Percentiles rank a stretch among this genome's conserved stretches.
These are phyloP conservation scores for Caretta caretta DNA, from an alignment of 2,113 vertebrate genomes.

Conservation along the genomic window DNA sequence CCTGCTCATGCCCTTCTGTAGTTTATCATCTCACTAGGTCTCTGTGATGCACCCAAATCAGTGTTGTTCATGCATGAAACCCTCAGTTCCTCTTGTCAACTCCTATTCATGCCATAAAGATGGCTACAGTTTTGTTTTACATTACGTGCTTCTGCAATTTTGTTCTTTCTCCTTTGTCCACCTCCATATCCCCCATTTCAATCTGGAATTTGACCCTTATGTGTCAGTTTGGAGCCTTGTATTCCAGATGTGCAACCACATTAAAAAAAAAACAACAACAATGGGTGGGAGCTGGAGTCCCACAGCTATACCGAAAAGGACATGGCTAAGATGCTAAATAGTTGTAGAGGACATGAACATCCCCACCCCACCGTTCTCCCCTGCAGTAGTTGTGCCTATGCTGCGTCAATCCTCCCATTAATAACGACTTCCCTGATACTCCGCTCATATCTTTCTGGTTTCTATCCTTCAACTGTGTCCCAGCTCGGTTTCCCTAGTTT, in stretches of 20 bases:
- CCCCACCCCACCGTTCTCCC: neutral
- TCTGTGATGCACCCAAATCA: neutral
- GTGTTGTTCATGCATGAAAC: accelerated
- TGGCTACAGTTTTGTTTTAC: neutral
- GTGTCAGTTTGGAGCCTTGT: accelerated
- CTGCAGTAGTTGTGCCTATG: neutral
- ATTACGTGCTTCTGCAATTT: slow-evolving; percentile 4
- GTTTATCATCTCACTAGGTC: neutral
- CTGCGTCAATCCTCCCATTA: neutral
- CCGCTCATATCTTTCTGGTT: neutral
- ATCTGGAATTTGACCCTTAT: neutral
- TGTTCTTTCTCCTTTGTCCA: slow-evolving; percentile 19
- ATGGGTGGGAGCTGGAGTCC: neutral
- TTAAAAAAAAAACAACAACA: neutral
- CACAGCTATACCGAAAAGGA: neutral
- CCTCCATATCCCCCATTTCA: neutral
- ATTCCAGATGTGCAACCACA: neutral
- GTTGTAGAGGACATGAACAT: neutral
- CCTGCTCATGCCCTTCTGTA: neutral
- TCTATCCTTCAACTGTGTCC: neutral
- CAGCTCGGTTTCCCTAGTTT: neutral
- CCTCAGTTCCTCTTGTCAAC: slow-evolving; percentile 23
- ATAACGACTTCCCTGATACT: neutral
- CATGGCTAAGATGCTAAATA: neutral
- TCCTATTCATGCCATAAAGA: slow-evolving; percentile 29